Base-by-base conservation (phyloP, 2,888 invertebrate genomes). In the Galerucella nymphaeae region DNA sequence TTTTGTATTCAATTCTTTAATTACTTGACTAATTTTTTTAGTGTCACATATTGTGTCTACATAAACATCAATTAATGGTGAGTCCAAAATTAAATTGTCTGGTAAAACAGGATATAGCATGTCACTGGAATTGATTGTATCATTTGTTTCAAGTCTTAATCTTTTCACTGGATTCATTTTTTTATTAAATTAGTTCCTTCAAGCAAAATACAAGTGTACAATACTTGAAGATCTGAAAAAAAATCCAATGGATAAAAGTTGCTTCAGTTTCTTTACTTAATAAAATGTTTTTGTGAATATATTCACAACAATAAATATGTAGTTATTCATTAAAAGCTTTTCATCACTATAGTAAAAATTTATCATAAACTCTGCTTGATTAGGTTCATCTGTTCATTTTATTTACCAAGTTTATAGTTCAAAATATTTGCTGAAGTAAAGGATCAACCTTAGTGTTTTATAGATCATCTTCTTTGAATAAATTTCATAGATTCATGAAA, bases 1-100 rank as follows among this genome's bases (percentile, higher is more conserved):
- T 41, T 88, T 87, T 41, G 89, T 87, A 77, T 90, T 91, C 14
- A 93, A 84, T 55, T 89, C 84, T 30, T 86, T 79, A 57, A 96
- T 90, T 0, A 91, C 87, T 72, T 85, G 87, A 0, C 94, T 93
- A 57, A 91, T 90, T 14, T 89, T 86, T 81, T 90, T 91, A 23
- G 88, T 89, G 71, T 92, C 88, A 69, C 87, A 88, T 20, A 95
- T 88, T 55, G 86, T 87, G 6, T 90, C 93, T 3, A 91, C 87
- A 80, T 89, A 92, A 0, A 91, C 91, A 74, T 90, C 87, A 0
- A 88, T 87, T 1, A 90, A 83, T 41, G 83, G 81, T 66, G 77
- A 74, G 38, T 82, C 79, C 61, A 76, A 67, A 16, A 72, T 67
- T 53, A 83, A 65, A 16, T 82, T 82, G 74, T 82, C 80, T 45